phyloP scores from a whole-genome alignment of 2,888 invertebrate species.

The Lymantria monacha region DNA sequence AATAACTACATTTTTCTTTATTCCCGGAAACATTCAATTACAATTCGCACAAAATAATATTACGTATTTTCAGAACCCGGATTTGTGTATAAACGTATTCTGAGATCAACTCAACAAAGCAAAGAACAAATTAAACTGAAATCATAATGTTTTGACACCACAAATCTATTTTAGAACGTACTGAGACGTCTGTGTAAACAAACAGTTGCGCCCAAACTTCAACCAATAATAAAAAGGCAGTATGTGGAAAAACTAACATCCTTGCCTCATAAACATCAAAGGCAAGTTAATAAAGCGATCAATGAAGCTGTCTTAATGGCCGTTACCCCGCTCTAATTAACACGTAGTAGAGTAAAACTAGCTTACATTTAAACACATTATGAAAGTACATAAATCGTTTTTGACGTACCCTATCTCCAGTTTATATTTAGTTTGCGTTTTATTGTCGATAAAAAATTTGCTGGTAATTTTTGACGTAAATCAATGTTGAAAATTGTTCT shows the following conservation, averaged over 20 bases:
- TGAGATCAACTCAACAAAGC: slow-evolving; percentile 11
- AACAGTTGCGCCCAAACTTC: slow-evolving; percentile 77
- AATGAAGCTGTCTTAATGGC: slow-evolving; percentile 66
- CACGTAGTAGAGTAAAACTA: slow-evolving; percentile 44
- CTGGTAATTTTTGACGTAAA: slow-evolving; percentile 7
- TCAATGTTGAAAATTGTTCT: slow-evolving; percentile 5
- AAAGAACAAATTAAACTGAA: slow-evolving; percentile 57
- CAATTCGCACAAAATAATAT: background rate
- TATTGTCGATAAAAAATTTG: slow-evolving; percentile 15
- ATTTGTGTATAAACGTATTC: background rate
- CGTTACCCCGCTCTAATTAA: slow-evolving; percentile 63
- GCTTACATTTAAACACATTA: slow-evolving; percentile 34
- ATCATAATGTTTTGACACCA: slow-evolving; percentile 76
- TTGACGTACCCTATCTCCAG: slow-evolving; percentile 28
- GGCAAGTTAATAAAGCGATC: slow-evolving; percentile 72
- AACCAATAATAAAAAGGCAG: slow-evolving; percentile 80
- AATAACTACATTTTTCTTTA: too few species aligned
- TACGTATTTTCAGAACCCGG: background rate
- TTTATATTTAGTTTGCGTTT: slow-evolving; percentile 20
- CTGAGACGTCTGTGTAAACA: slow-evolving; percentile 74
- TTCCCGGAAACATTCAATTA: background rate
- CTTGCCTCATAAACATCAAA: slow-evolving; percentile 75
- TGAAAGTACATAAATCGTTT: slow-evolving; percentile 33
- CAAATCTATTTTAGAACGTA: slow-evolving; percentile 74
- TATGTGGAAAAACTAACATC: slow-evolving; percentile 82